Base-by-base conservation (phyloP, 2,888 invertebrate genomes). In the Coelinius sp. region DNA sequence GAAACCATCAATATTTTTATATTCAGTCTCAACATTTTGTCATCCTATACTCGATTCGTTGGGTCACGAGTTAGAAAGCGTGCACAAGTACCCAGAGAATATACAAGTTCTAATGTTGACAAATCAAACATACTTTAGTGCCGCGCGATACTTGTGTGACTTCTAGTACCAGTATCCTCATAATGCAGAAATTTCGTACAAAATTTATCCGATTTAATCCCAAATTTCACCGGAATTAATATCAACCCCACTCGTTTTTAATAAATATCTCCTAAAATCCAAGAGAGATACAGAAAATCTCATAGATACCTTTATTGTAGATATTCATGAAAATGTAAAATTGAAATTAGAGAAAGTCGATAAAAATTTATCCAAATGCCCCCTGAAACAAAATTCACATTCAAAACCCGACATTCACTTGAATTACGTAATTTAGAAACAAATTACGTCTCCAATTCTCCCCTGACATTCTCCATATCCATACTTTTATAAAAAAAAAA, bases 101-200 rank as follows among this genome's bases (percentile, higher is more conserved):
- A 66, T 27, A 66, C 62, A 52, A 49, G 67, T 67, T 71, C 62
- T 68, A 68, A 71, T 71, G 62, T 71, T 71, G 59, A 62, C 71
- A 31, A 67, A 35, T 44, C 62, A 71, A 71, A 71, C 67, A 59
- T 31, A 68, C 67, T 67, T 25, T 31, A 70, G 56, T 59, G 65
- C 35, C 24, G 53, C 46, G 56, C 62, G 35, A 25, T 35, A 52
- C 35, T 31, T 31, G 49, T 17, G 27, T 3, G 1, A 31, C 49
- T 27, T 35, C 22, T 17, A 46, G 27, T 74, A 71, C 59, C 7
- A 14, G 25, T n/a, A 31, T 56, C 17, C 7, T 17, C 56, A 56
- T n/a, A 56, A 27, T 27, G 27, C 31, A 31, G 31, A 31, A 17
- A 6, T 20, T 31, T 20, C 14, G 20, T 59, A n/a, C 17, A 59